Conservation (phyloP, 92 coral and sea anemone genomes). For the Umimayanthus chanpuru region DNA sequence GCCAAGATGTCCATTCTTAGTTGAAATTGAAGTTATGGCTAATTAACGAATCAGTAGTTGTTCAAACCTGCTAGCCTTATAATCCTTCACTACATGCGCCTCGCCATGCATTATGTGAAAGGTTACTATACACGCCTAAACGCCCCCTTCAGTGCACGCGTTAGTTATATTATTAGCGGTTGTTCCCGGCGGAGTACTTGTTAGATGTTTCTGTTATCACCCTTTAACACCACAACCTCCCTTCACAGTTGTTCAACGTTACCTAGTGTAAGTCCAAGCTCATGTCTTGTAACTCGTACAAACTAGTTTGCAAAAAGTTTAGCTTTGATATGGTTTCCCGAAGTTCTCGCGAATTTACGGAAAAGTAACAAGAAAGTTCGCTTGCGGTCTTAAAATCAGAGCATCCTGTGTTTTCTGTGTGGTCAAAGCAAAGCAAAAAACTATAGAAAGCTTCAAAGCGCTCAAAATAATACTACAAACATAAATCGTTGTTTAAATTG, state of each 20-base stretch:
- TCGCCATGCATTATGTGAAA: neutral
- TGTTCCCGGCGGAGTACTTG: too few relatives aligned
- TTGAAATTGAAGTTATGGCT: neutral
- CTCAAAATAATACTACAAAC: neutral
- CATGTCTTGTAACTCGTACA: neutral
- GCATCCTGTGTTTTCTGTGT: neutral
- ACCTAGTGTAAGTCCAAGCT: slow-evolving; percentile 14
- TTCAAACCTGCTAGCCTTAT: neutral
- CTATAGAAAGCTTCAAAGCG: neutral
- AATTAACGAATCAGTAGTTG: neutral
- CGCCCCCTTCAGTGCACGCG: too few relatives aligned
- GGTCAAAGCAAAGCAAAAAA: neutral
- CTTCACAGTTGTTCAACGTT: neutral
- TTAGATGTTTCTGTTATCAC: neutral
- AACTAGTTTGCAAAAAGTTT: neutral
- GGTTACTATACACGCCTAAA: neutral
- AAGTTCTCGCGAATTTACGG: neutral
- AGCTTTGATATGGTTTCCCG: neutral
- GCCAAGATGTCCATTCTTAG: neutral
- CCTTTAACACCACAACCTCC: neutral
- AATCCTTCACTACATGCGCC: neutral
- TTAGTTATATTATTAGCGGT: neutral
- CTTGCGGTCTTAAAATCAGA: neutral
- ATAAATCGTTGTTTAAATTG: too few relatives aligned
- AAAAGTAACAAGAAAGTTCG: too few relatives aligned